These are phyloP conservation scores for Myrmophylax atrothorax DNA, from an alignment of 2,113 vertebrate species.

Conservation along the genomic window DNA sequence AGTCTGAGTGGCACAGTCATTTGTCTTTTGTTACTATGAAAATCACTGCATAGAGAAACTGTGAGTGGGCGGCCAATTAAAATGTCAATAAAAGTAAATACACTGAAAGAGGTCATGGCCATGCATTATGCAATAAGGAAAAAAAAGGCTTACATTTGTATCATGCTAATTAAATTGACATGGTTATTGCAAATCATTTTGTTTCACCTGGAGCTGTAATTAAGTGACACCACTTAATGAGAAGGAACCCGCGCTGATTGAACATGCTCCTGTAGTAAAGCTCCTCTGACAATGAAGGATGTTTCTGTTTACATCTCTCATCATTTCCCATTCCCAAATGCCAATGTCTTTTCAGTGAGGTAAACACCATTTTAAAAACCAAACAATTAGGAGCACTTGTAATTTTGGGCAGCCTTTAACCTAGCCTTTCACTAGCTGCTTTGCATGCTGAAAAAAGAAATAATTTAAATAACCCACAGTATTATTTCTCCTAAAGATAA, in stretches of 20 bases:
- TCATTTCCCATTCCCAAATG: not conserved
- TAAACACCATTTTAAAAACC: not conserved
- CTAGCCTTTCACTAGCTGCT: not conserved
- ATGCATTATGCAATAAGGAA: not conserved
- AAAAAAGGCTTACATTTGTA: not conserved
- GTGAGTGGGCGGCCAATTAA: not conserved
- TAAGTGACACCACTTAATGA: conserved; percentile 33
- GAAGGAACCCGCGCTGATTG: not conserved
- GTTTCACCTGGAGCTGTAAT: conserved; percentile 33
- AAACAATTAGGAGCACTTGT: not conserved
- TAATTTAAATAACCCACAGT: not conserved
- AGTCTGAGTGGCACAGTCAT: not conserved
- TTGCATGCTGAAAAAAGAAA: not conserved
- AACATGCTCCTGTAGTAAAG: not conserved
- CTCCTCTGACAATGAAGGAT: conserved; percentile 4
- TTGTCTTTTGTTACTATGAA: not conserved
- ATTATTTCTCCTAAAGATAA: not conserved
- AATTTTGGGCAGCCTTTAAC: not conserved
- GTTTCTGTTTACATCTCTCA: conserved; percentile 17
- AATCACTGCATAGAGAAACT: not conserved
- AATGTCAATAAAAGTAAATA: conserved; percentile 27
- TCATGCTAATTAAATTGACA: conserved; percentile 39
- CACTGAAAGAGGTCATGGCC: not conserved
- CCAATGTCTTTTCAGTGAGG: not conserved
- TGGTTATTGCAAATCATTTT: conserved; percentile 26